A percentile compares a stretch with the other conserved stretches of the same genome.
phyloP scores from a whole-genome alignment of 30 jellyfish, hydroid and myxozoan genomes.

The Haliclystus octoradiatus region DNA sequence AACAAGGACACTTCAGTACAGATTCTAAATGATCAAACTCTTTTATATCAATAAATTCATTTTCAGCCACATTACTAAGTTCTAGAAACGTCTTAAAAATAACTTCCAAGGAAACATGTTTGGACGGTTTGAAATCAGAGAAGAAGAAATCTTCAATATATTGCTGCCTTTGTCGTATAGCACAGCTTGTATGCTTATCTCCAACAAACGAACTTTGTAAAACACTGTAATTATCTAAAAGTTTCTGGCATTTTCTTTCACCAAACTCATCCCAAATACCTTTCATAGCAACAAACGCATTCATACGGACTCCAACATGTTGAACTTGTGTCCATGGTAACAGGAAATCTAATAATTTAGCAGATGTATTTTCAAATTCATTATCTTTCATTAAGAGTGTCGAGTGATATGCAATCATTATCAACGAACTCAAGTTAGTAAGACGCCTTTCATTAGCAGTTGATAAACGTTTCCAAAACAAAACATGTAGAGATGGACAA shows the following conservation, averaged over 20 bases:
- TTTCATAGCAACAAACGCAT: slow-evolving; percentile 53
- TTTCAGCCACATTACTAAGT: slow-evolving; percentile 35
- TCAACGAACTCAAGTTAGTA: slow-evolving; percentile 38
- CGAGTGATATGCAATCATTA: slow-evolving; percentile 43
- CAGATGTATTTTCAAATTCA: slow-evolving; percentile 37
- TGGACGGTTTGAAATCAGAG: slow-evolving; percentile 49
- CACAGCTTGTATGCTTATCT: slow-evolving; percentile 56
- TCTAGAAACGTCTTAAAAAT: slow-evolving; percentile 54
- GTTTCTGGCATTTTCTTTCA: slow-evolving; percentile 4
- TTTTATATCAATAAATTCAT: slow-evolving; percentile 27
- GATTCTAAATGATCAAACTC: neutral
- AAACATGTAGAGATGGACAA: slow-evolving; percentile 12
- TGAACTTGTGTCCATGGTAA: slow-evolving; percentile 93
- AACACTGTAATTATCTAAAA: slow-evolving; percentile 17
- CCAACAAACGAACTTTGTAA: slow-evolving; percentile 39
- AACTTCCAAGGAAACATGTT: slow-evolving; percentile 58
- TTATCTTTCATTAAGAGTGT: slow-evolving; percentile 29
- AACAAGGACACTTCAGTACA: neutral
- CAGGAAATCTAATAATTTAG: slow-evolving; percentile 34
- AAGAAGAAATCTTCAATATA: slow-evolving; percentile 28
- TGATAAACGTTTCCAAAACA: slow-evolving; percentile 44
- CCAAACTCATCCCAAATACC: slow-evolving; percentile 53
- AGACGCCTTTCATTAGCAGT: slow-evolving; percentile 70
- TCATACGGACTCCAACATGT: slow-evolving; percentile 81
- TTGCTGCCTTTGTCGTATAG: slow-evolving; percentile 48